These are phyloP conservation scores for Entomobrya proxima DNA, from an alignment of 2,888 invertebrate genomes.

Conservation along the genomic window DNA sequence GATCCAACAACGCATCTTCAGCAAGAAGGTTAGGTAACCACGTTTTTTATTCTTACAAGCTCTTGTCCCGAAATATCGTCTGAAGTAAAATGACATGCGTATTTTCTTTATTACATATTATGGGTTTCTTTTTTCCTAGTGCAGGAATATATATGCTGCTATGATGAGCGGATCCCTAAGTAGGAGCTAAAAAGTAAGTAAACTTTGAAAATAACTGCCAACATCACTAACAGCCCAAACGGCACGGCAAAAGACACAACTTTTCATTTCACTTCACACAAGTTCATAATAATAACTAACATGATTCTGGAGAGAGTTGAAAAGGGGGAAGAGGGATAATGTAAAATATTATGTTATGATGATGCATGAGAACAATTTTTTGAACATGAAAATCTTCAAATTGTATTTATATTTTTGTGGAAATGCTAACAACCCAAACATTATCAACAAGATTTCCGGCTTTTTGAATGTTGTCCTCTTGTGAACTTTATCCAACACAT, in stretches of 20 bases:
- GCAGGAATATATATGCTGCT: neutral
- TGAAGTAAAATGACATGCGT: too few relatives aligned
- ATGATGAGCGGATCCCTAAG: neutral
- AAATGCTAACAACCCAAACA: too few relatives aligned
- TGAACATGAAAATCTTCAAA: neutral
- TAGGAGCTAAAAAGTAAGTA: slow-evolving; percentile 6
- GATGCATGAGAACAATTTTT: neutral
- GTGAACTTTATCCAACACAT: too few relatives aligned
- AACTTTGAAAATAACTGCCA: neutral
- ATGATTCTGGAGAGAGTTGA: neutral
- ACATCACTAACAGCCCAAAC: neutral
- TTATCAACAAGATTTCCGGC: too few relatives aligned
- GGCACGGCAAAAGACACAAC: neutral
- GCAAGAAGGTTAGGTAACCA: too few relatives aligned
- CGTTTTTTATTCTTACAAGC: too few relatives aligned
- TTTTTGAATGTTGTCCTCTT: too few relatives aligned
- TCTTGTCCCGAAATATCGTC: too few relatives aligned
- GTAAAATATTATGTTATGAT: neutral
- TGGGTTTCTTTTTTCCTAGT: neutral
- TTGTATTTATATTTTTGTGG: neutral
- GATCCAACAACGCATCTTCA: too few relatives aligned
- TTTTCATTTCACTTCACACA: slow-evolving; percentile 5
- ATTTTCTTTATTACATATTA: too few relatives aligned
- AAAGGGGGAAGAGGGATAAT: neutral
- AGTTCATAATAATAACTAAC: slow-evolving; percentile 8